Percentiles rank a stretch among this genome's conserved stretches.
Evolutionary conservation across 2,888 invertebrate species (phyloP).

Genomic region (Parascotia fuliginaria): DNA sequence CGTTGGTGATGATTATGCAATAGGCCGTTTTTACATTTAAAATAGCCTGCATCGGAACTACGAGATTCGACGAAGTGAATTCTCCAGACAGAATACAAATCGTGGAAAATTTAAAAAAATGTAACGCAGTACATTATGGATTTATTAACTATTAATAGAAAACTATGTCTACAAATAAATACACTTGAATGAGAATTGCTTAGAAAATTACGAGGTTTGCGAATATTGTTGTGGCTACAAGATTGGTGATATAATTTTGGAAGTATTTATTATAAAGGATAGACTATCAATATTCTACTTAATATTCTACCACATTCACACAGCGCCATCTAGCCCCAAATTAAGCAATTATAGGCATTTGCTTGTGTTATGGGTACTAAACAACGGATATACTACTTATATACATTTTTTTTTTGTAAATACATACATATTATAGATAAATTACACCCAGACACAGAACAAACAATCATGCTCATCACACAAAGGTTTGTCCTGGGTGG

Average conservation of each 20-base stretch:
- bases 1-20: conserved; percentile 84
- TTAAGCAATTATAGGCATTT: no score
- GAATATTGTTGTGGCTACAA: neutral
- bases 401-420: neutral
- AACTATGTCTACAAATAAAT: neutral
- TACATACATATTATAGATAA: no score
- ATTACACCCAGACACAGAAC: no score
- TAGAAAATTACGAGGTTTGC: conserved; percentile 14
- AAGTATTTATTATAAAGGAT: no score
- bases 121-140: conserved; percentile 19
- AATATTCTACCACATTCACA: no score
- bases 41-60: conserved; percentile 81
- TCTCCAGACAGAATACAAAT: conserved; percentile 82
- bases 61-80: conserved; percentile 71
- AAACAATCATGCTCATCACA: no score
- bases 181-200: conserved; percentile 9
- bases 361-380: no score
- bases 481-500: no score
- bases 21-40: conserved; percentile 80
- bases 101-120: conserved; percentile 70
- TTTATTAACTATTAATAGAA: conserved; percentile 24
- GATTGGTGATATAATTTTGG: neutral
- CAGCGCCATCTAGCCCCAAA: no score
- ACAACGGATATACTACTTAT: no score
- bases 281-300: no score